Evolutionary conservation across 2,888 invertebrate genomes (phyloP), one percentile per base, ranked within the genome.

Genomic region (Sphaerophoria rueppellii): DNA sequence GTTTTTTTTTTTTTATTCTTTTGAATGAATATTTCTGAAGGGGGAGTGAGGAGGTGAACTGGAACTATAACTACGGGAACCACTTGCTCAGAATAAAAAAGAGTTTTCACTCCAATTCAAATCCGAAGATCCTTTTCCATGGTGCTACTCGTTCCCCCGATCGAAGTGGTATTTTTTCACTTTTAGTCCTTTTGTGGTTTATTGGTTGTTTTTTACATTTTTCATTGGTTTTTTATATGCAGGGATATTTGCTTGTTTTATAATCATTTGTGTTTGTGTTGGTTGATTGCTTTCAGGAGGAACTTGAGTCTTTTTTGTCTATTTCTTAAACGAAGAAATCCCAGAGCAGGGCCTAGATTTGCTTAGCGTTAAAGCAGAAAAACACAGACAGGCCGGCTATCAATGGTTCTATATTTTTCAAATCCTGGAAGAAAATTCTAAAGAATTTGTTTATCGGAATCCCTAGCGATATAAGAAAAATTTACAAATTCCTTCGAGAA

Each of bases 251-350:
- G 70, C 67, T 79, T 78, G 70, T 82, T 79, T 83, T 83, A 71
- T 71, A 46, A 58, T 67, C 71, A 35, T 75, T 75, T 71, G 35
- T 67, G 55, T 61, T 61, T 72, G 79, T 83, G 79, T 72, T 67
- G 74, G 60, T 79, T 79, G 75, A 83, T 83, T 83, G 75, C 79
- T 83, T 83, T 79, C 50, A 71, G 75, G 37, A 54, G 81, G 71
- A 72, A 77, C 72, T 73, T 60, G 32, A 11, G 48, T 58, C n/a
- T 1, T 34, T 24, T 71, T 60, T 37, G n/a, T 24, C 24, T 24
- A 24, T 24, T 24, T 24, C n/a, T 24, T 24, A 24, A 24, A 24
- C 24, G 24, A 24, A 24, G 24, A 24, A 24, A 2, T 24, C 24
- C 24, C 24, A 24, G 24, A 24, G 24, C 24, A 24, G 2, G 24